A percentile compares a stretch with the other conserved stretches of the same genome.
Conservation (phyloP, 2,888 invertebrate species). For the Sericinus montela region DNA sequence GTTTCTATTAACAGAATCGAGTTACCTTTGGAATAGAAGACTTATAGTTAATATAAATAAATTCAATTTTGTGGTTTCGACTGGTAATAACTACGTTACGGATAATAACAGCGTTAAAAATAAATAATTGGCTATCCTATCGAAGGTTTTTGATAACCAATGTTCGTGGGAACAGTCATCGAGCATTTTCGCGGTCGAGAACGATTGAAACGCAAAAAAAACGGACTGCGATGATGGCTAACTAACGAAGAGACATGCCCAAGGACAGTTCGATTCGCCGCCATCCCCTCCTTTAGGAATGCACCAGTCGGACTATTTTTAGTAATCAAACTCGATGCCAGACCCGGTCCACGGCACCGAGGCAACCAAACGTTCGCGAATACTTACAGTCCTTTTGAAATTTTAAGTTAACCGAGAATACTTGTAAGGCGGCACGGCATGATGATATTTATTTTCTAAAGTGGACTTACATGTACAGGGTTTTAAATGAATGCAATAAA, state of each 20-base stretch:
- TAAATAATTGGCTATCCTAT: slow-evolving; percentile 58
- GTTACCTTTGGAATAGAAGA: not conserved
- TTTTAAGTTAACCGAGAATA: slow-evolving; percentile 18
- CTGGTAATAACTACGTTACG: not conserved
- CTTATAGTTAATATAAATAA: not conserved
- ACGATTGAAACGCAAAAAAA: slow-evolving; percentile 64
- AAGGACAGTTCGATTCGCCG: slow-evolving; percentile 54
- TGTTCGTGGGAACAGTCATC: slow-evolving; percentile 67
- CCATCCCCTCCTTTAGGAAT: slow-evolving; percentile 40
- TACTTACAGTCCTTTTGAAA: slow-evolving; percentile 39
- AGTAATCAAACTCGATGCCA: slow-evolving; percentile 63
- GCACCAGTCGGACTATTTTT: slow-evolving; percentile 67
- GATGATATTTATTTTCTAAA: slow-evolving; percentile 16
- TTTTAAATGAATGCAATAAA: not conserved
- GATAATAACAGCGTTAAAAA: slow-evolving; percentile 44
- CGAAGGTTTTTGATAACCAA: slow-evolving; percentile 48
- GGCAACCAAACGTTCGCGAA: slow-evolving; percentile 48
- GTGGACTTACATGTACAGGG: not conserved
- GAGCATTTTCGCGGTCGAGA: slow-evolving; percentile 67
- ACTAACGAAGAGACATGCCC: slow-evolving; percentile 55
- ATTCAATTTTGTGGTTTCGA: slow-evolving; percentile 10
- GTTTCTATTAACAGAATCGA: not conserved
- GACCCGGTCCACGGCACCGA: slow-evolving; percentile 41
- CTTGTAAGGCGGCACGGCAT: slow-evolving; percentile 7
- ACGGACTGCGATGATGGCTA: slow-evolving; percentile 55